phyloP scores from a whole-genome alignment of 2,888 invertebrate species.

The Petrophora chlorosata region DNA sequence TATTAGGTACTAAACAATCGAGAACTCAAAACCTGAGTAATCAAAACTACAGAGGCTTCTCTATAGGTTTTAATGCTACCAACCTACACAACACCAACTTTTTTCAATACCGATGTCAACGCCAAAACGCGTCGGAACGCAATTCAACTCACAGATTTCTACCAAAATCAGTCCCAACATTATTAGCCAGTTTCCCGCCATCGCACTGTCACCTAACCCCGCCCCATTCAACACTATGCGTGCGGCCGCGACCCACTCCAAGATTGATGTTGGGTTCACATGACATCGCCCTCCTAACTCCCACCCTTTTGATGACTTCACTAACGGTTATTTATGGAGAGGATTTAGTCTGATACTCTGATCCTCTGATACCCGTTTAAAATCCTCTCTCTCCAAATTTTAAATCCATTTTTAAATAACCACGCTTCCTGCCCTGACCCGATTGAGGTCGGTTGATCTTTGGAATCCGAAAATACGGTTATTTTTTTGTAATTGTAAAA shows the following conservation, averaged over 20 bases:
- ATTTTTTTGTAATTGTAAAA: constrained; percentile 25
- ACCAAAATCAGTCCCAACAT: neutral
- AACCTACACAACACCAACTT: too few relatives aligned
- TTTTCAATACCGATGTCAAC: too few relatives aligned
- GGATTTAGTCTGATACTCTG: constrained; percentile 60
- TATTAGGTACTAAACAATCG: too few relatives aligned
- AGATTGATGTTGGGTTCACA: constrained; percentile 81
- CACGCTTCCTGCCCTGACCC: constrained; percentile 39
- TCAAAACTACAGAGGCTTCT: too few relatives aligned
- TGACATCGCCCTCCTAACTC: constrained; percentile 73
- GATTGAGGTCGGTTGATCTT: constrained; percentile 38
- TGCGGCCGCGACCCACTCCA: constrained; percentile 60
- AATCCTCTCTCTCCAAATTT: constrained; percentile 60
- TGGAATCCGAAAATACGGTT: constrained; percentile 15
- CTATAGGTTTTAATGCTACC: too few relatives aligned
- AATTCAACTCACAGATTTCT: neutral
- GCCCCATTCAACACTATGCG: constrained; percentile 53
- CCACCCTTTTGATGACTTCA: constrained; percentile 81
- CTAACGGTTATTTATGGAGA: constrained; percentile 78
- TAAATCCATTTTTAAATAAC: constrained; percentile 61
- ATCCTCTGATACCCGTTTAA: constrained; percentile 49
- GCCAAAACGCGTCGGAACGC: too few relatives aligned
- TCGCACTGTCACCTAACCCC: constrained; percentile 22
- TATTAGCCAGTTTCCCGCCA: constrained; percentile 26
- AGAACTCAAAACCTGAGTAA: too few relatives aligned